Base-by-base conservation (phyloP, 2,888 invertebrate species). In the Diplolepis rosae region DNA sequence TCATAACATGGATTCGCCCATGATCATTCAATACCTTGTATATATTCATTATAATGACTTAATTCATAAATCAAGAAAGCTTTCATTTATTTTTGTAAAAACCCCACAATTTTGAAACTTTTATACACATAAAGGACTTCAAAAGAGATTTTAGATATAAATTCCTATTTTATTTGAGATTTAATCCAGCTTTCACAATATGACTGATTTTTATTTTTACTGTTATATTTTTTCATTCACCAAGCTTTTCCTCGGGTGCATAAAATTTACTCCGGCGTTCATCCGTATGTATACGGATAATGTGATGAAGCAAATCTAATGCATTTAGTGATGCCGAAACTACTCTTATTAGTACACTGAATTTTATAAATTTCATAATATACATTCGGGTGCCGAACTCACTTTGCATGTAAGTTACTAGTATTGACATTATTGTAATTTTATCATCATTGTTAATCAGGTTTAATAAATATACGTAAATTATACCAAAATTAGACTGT, bases 271-370 rank as follows among this genome's bases (percentile, higher is more conserved):
- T 45, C 18, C 9, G 22, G 45, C 45, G 45, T 45, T n/a, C 22
- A 61, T 61, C 24, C 39, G 32, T 18, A 11, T 1, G 35, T 56
- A 56, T 24, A 39, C 13, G 22, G 15, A 24, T 61, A 24, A 39
- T 61, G 61, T 61, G 61, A 61, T 61, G 24, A 22, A 39, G 32
- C 13, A 35, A 61, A 39, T 61, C 61, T 61, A n/a, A n/a, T n/a
- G 61, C 24, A 7, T 39, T 61, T 24, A 39, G 56, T 35, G 22
- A 61, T 39, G 35, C 35, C 22, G 35, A 61, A 61, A 61, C 7
- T 61, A 61, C n/a, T 61, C n/a, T 61, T 39, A 5, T 13, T 9
- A 39, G 18, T 3, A 13, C 13, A 39, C 11, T 52, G 24, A 28
- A 61, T 61, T n/a, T n/a, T 39, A 9, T 32, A 11, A 24, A 24